phyloP scores from a whole-genome alignment of 2,888 invertebrate species.

The Seira sanloemensis region DNA sequence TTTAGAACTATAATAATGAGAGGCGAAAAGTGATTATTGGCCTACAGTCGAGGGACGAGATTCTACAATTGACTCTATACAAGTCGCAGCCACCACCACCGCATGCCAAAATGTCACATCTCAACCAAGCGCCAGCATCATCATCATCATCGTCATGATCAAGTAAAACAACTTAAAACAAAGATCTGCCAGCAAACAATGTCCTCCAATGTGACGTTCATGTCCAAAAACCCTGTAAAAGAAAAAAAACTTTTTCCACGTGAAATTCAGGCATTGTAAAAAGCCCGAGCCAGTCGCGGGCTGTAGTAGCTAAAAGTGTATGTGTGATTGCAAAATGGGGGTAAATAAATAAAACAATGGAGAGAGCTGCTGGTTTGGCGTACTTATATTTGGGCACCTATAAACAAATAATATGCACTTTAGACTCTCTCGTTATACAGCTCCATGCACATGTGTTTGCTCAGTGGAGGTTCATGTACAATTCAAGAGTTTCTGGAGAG shows the following conservation, averaged over 20 bases:
- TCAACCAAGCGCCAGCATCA: conserved; percentile 38
- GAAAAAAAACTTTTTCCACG: neutral
- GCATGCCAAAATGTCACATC: conserved; percentile 55
- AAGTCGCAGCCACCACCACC: neutral
- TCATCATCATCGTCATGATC: conserved; percentile 21
- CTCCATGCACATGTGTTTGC: neutral
- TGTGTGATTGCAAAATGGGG: conserved; percentile 16
- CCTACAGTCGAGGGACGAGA: no score
- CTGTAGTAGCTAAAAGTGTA: neutral
- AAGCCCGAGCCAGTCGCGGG: neutral
- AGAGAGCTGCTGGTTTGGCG: neutral
- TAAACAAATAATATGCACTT: conserved; percentile 16
- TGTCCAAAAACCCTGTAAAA: neutral
- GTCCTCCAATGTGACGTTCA: conserved; percentile 25
- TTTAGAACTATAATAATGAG: neutral
- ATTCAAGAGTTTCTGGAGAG: conserved; percentile 13
- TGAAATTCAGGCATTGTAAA: neutral
- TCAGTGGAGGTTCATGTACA: conserved; percentile 4
- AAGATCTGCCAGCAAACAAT: conserved; percentile 55
- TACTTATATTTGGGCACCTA: neutral
- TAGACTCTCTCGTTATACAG: neutral
- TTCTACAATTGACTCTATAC: neutral
- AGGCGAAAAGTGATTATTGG: conserved; percentile 6
- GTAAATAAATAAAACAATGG: conserved; percentile 15
- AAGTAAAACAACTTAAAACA: conserved; percentile 27